Evolutionary conservation across 2,797 vertebrate genomes (phyloP).

Genomic region (Lacerta agilis): DNA sequence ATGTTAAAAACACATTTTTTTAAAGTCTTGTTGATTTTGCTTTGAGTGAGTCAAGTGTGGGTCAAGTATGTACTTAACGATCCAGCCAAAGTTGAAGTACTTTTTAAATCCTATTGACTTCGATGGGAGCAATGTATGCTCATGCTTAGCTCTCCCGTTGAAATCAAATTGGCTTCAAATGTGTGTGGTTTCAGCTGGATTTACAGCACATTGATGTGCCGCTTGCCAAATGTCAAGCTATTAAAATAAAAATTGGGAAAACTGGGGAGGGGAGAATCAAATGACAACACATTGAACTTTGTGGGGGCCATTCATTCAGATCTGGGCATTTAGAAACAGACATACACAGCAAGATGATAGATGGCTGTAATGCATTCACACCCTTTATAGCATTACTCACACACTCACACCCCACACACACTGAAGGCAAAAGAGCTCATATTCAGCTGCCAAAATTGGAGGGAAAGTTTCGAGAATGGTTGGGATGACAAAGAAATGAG

Average conservation of each 20-base stretch:
- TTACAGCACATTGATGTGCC: neutral
- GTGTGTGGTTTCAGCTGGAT: neutral
- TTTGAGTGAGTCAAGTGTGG: neutral
- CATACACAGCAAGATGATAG: neutral
- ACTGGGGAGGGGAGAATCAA: neutral
- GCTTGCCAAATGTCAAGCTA: neutral
- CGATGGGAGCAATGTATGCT: neutral
- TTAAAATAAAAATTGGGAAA: neutral
- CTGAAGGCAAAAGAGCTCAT: too few relatives aligned
- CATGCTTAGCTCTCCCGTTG: neutral
- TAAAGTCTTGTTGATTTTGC: neutral
- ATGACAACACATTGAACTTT: neutral
- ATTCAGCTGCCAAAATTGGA: too few relatives aligned
- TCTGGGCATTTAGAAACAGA: neutral
- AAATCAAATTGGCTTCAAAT: neutral
- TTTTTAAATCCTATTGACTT: neutral
- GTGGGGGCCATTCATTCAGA: neutral
- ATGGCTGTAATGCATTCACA: too few relatives aligned
- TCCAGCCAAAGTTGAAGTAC: neutral
- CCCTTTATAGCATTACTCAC: too few relatives aligned
- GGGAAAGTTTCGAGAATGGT: too few relatives aligned
- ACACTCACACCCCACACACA: too few relatives aligned
- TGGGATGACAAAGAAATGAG: neutral
- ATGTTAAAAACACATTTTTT: neutral
- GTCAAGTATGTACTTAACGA: neutral